Evolutionary conservation across 2,113 vertebrate genomes (phyloP), one percentile per base, ranked within the genome.

Genomic region (Leucopsar rothschildi): DNA sequence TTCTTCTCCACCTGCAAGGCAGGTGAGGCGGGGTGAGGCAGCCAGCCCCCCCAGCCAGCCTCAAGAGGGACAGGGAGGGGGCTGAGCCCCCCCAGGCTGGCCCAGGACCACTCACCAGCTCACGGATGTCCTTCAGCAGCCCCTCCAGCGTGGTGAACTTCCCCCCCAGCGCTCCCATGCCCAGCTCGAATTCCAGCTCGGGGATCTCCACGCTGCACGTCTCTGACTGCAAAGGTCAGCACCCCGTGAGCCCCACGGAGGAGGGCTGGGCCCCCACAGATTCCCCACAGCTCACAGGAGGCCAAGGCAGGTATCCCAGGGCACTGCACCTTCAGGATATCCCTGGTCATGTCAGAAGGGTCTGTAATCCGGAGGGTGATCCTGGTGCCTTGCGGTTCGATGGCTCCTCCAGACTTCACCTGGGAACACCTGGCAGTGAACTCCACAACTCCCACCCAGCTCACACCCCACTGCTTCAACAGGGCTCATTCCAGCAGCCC

Each of bases 61-160:
- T 56, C 3, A 5, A 21, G 1, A 9, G 5, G 2, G 10, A 11
- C 1, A 4, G 11, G 2, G 19, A 52, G 22, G 52, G 28, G 22
- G 1, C 50, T 2, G 37, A 73, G 45, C n/a, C 39, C 37, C 42
- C 1, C 17, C 17, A 7, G 55, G 44, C 49, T 11, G 49, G 44
- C 10, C 10, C 56, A 35, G 75, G 7, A 10, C 1, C 19, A 29
- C 97, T 98, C 94, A 99, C 98, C 98, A 99, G 96, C 4, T 99
- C 98, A n/a, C 97, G 97, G 90, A 99, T 98, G 92, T 99, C 99
- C 50, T 97, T 98, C 77, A 99, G 98, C 42, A 99, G 97, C 40
- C 99, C 99, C 90, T 99, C 99, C 73, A 99, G 86, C 0, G 99
- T 99, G 52, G 99, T 99, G 96, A 99, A 99, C 87, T 99, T 99